Base-by-base conservation (phyloP, 2,888 invertebrate species). In the Patella caerulea region DNA sequence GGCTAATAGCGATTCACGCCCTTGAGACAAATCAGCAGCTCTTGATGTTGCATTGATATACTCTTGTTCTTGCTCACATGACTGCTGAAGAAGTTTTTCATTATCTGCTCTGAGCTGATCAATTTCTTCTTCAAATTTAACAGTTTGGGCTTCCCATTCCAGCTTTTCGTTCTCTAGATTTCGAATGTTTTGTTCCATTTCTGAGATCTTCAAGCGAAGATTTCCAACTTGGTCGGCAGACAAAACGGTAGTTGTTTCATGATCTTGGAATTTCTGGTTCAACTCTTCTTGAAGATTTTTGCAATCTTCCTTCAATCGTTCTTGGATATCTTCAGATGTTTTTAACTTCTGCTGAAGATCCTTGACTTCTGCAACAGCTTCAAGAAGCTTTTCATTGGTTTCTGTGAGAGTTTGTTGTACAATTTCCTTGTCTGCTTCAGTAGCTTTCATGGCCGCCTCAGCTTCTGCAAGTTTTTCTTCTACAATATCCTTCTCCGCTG, bases 391-490 rank as follows among this genome's bases (percentile, higher is more conserved):
- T 73, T 74, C 14, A 56, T n/a, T 71, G 77, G 17, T 7, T 72
- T 74, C 34, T 19, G 71, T 24, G 54, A 74, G n/a, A 80, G 55
- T 15, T 75, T 65, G 19, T 78, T 76, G 65, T 54, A 69, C 73
- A 73, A 11, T 24, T 45, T 76, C 56, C 12, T 29, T 55, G 53
- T 71, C 53, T 34, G 24, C 70, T 14, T 73, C 45, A 56, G 77
- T 59, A 54, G 72, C 74, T 24, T 77, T 73, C n/a, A 79, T 17
- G 56, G 79, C 71, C 24, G 71, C 72, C 24, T 69, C 75, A 55
- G 78, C 71, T 71, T 81, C 83, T 17, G 78, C 78, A 19, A 80
- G 53, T 14, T 78, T 76, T 52, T 79, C 72, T 74, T 76, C 74
- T 17, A 72, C 29, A n/a, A 70, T 71, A 17, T 73, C 52, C 19